These are phyloP conservation scores for Crossocerus cetratus DNA, from an alignment of 2,888 invertebrate species.

Conservation along the genomic window DNA sequence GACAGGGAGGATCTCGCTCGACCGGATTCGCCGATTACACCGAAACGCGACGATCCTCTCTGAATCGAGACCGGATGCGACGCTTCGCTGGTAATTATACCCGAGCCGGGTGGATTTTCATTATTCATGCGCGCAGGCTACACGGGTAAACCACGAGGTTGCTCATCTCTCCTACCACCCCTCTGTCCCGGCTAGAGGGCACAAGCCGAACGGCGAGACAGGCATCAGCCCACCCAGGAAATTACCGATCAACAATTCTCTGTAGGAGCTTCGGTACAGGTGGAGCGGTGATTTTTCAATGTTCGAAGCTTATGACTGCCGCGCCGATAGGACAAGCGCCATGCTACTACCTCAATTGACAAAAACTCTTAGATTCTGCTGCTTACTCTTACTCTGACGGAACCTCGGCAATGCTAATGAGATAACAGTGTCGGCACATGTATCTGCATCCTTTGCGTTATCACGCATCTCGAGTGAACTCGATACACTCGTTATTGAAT, in stretches of 20 bases:
- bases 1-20: slow-evolving; percentile 6
- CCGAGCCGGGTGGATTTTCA: slow-evolving; percentile 63
- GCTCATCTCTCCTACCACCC: slow-evolving; percentile 43
- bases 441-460: not conserved
- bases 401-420: not conserved
- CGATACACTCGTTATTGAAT: too few species aligned
- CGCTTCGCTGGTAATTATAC: slow-evolving; percentile 67
- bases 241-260: slow-evolving; percentile 41
- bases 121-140: slow-evolving; percentile 59
- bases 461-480: too few species aligned
- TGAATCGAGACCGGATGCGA: slow-evolving; percentile 65
- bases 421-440: not conserved
- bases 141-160: slow-evolving; percentile 48
- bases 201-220: slow-evolving; percentile 22
- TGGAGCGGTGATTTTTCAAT: slow-evolving; percentile 33
- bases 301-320: not conserved
- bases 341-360: too few species aligned
- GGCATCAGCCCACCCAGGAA: slow-evolving; percentile 32
- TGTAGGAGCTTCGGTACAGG: slow-evolving; percentile 12
- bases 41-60: slow-evolving; percentile 59
- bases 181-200: slow-evolving; percentile 8
- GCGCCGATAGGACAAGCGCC: not conserved
- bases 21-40: slow-evolving; percentile 41
- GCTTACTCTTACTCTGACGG: not conserved
- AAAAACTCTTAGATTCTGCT: too few species aligned